These are phyloP conservation scores for Coryphaenoides rupestris DNA, from an alignment of 2,113 vertebrate species.

Conservation along the genomic window DNA sequence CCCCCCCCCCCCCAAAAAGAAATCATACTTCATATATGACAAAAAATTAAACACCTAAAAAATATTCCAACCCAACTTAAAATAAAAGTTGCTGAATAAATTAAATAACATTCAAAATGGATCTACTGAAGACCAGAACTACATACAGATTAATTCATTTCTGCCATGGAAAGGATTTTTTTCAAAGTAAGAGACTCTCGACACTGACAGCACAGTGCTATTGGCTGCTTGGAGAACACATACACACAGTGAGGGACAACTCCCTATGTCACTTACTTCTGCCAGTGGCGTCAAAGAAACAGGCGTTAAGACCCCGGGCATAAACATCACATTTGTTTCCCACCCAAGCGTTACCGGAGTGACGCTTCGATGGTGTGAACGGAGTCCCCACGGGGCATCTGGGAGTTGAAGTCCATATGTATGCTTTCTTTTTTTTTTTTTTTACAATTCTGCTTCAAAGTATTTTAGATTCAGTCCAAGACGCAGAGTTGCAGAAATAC, in stretches of 20 bases:
- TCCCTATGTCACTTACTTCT: no score
- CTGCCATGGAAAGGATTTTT: no score
- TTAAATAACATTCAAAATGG: constrained; percentile 45
- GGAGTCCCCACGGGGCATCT: not conserved
- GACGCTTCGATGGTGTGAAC: not conserved
- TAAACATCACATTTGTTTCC: no score
- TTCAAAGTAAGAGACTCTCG: no score
- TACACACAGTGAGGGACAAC: no score
- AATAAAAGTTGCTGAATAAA: constrained; percentile 1
- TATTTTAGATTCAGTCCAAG: not conserved
- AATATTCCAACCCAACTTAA: constrained; percentile 2
- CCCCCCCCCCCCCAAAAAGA: not conserved
- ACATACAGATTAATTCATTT: constrained; percentile 23
- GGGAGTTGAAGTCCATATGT: not conserved
- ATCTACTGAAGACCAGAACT: constrained; percentile 39
- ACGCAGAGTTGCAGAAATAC: no score
- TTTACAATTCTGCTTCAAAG: not conserved
- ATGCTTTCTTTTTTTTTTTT: not conserved
- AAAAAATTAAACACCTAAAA: not conserved
- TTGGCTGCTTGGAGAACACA: no score
- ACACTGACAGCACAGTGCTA: no score
- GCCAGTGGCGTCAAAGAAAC: no score
- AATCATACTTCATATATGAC: not conserved
- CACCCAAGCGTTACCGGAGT: no score
- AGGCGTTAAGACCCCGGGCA: no score